A percentile compares a stretch with the other conserved stretches of the same genome.
These are phyloP conservation scores for Lasioglossum albipes DNA, from an alignment of 1,140 invertebrate species.

Conservation along the genomic window DNA sequence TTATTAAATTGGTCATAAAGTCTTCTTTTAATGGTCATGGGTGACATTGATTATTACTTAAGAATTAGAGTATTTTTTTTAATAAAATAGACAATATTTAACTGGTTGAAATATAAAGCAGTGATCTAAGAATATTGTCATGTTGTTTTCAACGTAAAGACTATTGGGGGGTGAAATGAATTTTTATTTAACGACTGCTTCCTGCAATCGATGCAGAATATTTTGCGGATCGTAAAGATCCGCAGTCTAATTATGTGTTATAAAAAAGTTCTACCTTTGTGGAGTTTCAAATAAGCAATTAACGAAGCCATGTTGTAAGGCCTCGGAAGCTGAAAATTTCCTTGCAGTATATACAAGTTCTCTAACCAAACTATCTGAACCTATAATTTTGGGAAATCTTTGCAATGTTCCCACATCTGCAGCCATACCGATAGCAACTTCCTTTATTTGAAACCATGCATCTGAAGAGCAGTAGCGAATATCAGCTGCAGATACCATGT, in stretches of 20 bases:
- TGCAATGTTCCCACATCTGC: constrained; percentile 97
- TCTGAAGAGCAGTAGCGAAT: constrained; percentile 95
- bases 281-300: constrained; percentile 87
- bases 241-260: background rate
- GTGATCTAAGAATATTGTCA: too few species aligned
- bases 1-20: too few species aligned
- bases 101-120: too few species aligned
- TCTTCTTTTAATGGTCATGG: too few species aligned
- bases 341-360: constrained; percentile 94
- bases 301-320: constrained; percentile 87
- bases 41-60: too few species aligned
- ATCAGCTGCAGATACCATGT: constrained; percentile 93
- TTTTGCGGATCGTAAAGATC: too few species aligned
- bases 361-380: constrained; percentile 91
- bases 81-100: too few species aligned
- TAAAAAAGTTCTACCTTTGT: constrained; percentile 81
- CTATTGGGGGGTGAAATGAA: too few species aligned
- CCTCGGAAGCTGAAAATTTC: constrained; percentile 91
- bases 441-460: constrained; percentile 96
- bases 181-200: too few species aligned
- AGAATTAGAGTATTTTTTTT: too few species aligned
- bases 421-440: constrained; percentile 92
- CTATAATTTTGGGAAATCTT: constrained; percentile 95
- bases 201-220: too few species aligned
- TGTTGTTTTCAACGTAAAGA: too few species aligned